Conservation (phyloP, 2,888 invertebrate genomes). For the Rhyacophila evoluta region DNA sequence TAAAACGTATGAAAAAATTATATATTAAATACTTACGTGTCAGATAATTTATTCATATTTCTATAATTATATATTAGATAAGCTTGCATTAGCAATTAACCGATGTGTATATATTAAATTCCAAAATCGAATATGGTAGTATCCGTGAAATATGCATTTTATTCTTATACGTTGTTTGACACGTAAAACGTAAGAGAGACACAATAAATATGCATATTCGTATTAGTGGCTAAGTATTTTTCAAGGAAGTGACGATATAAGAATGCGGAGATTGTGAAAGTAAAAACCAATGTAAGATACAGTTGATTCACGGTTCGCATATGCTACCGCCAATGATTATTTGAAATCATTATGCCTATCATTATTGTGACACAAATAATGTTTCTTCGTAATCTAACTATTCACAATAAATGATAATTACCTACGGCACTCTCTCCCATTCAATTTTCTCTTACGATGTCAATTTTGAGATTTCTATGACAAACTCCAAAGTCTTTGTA, state of each 20-base stretch:
- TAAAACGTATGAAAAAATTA: too few relatives aligned
- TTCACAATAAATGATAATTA: not conserved
- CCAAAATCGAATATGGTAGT: too few relatives aligned
- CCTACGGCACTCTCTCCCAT: not conserved
- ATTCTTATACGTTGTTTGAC: too few relatives aligned
- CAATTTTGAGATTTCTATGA: not conserved
- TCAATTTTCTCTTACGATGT: not conserved
- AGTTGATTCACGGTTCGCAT: not conserved
- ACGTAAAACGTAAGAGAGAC: too few relatives aligned
- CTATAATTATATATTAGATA: too few relatives aligned
- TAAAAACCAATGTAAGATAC: not conserved
- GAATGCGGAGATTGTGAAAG: conserved; percentile 7
- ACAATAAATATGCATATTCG: too few relatives aligned
- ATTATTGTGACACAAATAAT: not conserved
- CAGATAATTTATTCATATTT: too few relatives aligned
- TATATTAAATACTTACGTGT: too few relatives aligned
- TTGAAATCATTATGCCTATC: not conserved
- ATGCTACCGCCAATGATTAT: not conserved
- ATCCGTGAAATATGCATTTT: too few relatives aligned
- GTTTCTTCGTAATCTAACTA: not conserved
- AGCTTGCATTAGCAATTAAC: too few relatives aligned
- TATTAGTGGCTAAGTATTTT: not conserved
- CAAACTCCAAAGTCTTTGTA: not conserved
- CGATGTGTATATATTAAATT: too few relatives aligned
- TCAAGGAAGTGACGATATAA: not conserved